Evolutionary conservation across 2,113 vertebrate genomes (phyloP).

Genomic region (Delphinus delphis): DNA sequence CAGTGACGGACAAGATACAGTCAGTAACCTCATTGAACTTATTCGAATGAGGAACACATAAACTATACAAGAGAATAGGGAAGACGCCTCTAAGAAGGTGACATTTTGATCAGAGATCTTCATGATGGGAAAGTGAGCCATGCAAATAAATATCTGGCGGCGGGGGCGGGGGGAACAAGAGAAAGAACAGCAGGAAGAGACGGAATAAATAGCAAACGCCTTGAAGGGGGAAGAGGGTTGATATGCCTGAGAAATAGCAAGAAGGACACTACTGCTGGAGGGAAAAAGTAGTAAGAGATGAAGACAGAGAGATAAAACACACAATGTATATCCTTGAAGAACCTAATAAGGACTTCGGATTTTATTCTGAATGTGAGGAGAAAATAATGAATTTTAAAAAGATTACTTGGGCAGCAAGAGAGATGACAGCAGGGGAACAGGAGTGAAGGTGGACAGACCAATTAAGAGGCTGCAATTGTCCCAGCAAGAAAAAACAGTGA

Average conservation of each 20-base stretch:
- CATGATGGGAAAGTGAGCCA: not conserved
- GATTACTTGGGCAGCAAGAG: not conserved
- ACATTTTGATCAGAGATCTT: constrained; percentile 13
- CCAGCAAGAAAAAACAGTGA: not conserved
- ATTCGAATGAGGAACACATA: not conserved
- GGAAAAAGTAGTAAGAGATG: not conserved
- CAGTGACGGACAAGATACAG: not conserved
- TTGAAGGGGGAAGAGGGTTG: not conserved
- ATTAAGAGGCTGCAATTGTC: not conserved
- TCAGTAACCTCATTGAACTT: not conserved
- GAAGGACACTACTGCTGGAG: not conserved
- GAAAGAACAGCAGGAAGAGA: constrained; percentile 34
- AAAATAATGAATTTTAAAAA: constrained; percentile 3
- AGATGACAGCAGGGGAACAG: not conserved
- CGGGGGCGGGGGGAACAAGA: not conserved
- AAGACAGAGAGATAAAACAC: not conserved
- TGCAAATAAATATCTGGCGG: not conserved
- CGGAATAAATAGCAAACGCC: not conserved
- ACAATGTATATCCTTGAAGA: not conserved
- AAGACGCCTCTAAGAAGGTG: not conserved
- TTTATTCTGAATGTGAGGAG: constrained; percentile 45
- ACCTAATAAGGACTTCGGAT: not conserved
- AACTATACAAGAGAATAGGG: not conserved
- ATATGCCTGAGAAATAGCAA: not conserved
- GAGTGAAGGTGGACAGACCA: not conserved